Percentiles rank a stretch among this genome's conserved stretches.
Evolutionary conservation across 2,113 vertebrate species (phyloP).

Genomic region (Oncorhynchus masou): DNA sequence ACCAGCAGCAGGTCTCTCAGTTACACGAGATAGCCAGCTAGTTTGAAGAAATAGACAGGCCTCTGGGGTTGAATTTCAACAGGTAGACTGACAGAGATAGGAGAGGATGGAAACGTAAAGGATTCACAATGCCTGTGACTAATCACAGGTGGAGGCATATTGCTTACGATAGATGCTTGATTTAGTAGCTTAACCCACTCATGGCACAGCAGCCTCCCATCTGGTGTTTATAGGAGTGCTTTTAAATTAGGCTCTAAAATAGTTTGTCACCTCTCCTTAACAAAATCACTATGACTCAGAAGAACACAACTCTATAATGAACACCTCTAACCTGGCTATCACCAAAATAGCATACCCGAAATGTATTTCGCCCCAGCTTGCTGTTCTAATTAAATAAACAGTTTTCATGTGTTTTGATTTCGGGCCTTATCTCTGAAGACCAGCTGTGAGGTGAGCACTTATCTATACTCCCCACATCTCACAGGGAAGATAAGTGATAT

Average conservation of each 20-base stretch:
- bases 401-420: slow-evolving; percentile 22
- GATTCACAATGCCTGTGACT: slow-evolving; percentile 9
- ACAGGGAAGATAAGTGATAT: slow-evolving; percentile 30
- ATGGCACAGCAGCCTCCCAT: not conserved
- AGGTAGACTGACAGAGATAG: slow-evolving; percentile 36
- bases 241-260: not conserved
- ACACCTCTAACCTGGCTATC: slow-evolving; percentile 7
- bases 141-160: slow-evolving; percentile 6
- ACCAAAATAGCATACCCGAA: not conserved
- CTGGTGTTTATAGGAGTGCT: not conserved
- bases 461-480: slow-evolving; percentile 59
- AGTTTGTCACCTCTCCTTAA: slow-evolving; percentile 15
- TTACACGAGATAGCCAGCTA: slow-evolving; percentile 44
- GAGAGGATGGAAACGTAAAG: slow-evolving; percentile 19
- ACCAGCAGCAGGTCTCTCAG: slow-evolving; percentile 16
- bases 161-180: not conserved
- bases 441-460: slow-evolving; percentile 57
- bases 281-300: slow-evolving; percentile 6
- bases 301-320: not conserved
- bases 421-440: slow-evolving; percentile 51
- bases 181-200: not conserved
- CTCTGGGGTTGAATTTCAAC: slow-evolving; percentile 35
- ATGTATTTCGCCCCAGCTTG: slow-evolving; percentile 20
- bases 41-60: slow-evolving; percentile 29
- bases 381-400: slow-evolving; percentile 44